These are phyloP conservation scores for Pheosia gnoma DNA, from an alignment of 2,888 invertebrate genomes.

Conservation along the genomic window DNA sequence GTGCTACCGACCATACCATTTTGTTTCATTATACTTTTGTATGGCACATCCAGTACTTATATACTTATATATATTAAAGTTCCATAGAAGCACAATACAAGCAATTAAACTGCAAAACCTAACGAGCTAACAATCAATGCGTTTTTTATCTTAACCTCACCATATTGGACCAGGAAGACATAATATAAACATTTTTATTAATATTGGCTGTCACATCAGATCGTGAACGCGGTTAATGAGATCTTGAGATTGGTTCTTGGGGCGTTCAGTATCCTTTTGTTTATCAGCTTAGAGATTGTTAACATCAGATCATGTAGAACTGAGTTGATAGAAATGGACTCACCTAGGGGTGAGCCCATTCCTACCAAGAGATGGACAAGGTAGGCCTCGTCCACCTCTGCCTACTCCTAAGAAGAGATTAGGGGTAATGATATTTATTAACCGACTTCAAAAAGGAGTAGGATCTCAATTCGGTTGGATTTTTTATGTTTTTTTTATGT, in stretches of 20 bases:
- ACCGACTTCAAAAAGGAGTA: no score
- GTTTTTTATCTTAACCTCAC: slow-evolving; percentile 33
- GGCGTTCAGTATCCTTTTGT: no score
- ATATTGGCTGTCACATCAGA: slow-evolving; percentile 19
- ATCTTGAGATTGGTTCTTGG: no score
- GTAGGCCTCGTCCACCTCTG: no score
- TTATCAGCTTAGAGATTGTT: no score
- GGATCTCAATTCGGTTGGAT: no score
- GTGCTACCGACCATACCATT: no score
- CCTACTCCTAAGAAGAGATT: slow-evolving; percentile 10
- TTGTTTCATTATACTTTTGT: neutral
- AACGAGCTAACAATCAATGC: slow-evolving; percentile 24
- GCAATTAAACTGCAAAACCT: slow-evolving; percentile 24
- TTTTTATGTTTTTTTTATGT: no score
- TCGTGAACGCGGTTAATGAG: slow-evolving; percentile 11
- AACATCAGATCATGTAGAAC: no score
- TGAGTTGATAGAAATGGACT: no score
- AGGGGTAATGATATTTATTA: neutral
- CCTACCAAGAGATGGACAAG: no score
- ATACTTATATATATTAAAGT: neutral
- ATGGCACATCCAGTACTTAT: neutral
- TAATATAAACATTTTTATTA: slow-evolving; percentile 13
- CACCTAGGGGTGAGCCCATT: no score
- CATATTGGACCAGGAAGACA: slow-evolving; percentile 37
- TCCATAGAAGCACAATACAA: slow-evolving; percentile 13